These are phyloP conservation scores for Nemurella pictetii DNA, from an alignment of 2,888 invertebrate genomes.

Conservation along the genomic window DNA sequence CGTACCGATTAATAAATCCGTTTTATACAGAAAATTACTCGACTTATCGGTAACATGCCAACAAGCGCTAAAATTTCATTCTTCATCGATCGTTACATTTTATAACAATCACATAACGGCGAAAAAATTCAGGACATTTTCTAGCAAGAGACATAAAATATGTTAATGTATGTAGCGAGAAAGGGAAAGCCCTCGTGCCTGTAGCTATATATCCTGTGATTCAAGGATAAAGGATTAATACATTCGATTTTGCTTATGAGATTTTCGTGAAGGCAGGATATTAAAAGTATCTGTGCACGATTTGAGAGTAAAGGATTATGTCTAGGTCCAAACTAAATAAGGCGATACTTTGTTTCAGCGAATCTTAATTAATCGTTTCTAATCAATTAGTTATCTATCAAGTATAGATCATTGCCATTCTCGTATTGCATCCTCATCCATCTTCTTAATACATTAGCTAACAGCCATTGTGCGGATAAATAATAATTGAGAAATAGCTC, in stretches of 20 bases:
- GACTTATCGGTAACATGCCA: too few relatives aligned
- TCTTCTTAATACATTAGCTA: background rate
- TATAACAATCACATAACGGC: background rate
- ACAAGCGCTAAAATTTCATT: background rate
- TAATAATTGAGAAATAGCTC: background rate
- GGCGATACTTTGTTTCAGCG: background rate
- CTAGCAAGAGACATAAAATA: background rate
- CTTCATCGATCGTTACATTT: background rate
- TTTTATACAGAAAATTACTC: background rate
- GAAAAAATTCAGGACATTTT: background rate
- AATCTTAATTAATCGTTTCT: background rate
- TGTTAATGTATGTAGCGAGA: background rate
- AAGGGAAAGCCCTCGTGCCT: background rate
- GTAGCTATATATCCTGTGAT: background rate
- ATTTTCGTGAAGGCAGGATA: background rate
- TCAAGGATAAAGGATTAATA: background rate
- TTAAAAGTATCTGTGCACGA: conserved; percentile 6
- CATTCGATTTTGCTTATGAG: background rate
- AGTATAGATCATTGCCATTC: background rate
- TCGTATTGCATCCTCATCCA: background rate
- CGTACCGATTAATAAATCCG: background rate
- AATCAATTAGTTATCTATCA: background rate
- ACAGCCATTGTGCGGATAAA: background rate
- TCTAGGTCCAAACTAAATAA: background rate
- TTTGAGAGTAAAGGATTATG: background rate